phyloP scores from a whole-genome alignment of 1,140 invertebrate species.

The Drosophila lowei region DNA sequence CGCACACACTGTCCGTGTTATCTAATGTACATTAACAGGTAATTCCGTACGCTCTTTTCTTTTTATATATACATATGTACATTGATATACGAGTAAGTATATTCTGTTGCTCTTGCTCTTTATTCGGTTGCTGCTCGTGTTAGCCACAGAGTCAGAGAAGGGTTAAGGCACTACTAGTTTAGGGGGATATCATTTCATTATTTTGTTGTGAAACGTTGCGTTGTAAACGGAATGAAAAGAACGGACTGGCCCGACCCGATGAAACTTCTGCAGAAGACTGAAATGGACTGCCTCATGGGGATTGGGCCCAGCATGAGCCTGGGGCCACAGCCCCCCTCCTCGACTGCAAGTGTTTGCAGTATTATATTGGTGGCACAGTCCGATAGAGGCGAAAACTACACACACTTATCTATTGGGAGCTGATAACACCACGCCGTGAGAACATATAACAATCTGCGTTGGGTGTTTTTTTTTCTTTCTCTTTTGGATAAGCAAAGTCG shows the following conservation, averaged over 20 bases:
- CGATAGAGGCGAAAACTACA: slow-evolving; percentile 20
- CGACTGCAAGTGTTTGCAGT: no score
- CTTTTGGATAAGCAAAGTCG: slow-evolving; percentile 44
- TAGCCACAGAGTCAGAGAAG: slow-evolving; percentile 1
- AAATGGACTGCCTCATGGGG: slow-evolving; percentile 7
- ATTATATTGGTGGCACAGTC: slow-evolving; percentile 29
- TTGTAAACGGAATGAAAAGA: no score
- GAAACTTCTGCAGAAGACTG: slow-evolving; percentile 59
- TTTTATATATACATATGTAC: no score
- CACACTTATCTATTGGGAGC: slow-evolving; percentile 46
- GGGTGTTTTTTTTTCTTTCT: slow-evolving; percentile 13
- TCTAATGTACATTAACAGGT: slow-evolving; percentile 75
- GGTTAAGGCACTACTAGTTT: no score
- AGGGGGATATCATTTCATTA: neutral
- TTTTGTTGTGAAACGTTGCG: neutral
- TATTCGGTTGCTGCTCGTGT: slow-evolving; percentile 11
- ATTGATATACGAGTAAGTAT: neutral
- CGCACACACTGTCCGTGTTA: slow-evolving; percentile 53
- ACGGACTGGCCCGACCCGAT: slow-evolving; percentile 35
- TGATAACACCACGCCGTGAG: slow-evolving; percentile 48
- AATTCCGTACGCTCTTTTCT: slow-evolving; percentile 16
- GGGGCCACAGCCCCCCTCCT: no score
- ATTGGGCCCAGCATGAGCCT: no score
- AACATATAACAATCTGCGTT: slow-evolving; percentile 9
- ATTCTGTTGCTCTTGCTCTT: neutral